Evolutionary conservation across 2,113 vertebrate species (phyloP), one percentile per base, ranked within the genome.

Genomic region (Rhynchopsitta pachyrhyncha): DNA sequence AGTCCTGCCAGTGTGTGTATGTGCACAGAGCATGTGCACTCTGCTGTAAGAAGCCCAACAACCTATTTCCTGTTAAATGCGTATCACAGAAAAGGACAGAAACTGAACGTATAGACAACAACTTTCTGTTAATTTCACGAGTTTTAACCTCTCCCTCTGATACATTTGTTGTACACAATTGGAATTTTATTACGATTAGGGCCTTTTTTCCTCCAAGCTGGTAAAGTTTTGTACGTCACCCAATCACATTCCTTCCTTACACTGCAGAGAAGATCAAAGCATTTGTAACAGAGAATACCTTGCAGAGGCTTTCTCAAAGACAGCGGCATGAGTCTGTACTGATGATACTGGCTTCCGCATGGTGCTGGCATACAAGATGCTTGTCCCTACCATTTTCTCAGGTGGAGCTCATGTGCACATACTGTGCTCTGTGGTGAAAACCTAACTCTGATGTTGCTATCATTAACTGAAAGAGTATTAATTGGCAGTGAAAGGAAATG

Each of bases 21-120:
- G 9, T n/a, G 8, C 14, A 35, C 17, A 59, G 39, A 60, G 23
- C 31, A 37, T 1, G 0, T 6, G 10, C 11, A 42, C 1, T 3
- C 28, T 62, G 67, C 71, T 69, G 39, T 14, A 46, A 42, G 37
- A 81, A 86, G n/a, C 49, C 9, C 24, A 60, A 13, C 23, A 50
- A n/a, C 7, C 3, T 29, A 49, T 80, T 57, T 76, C n/a, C 74
- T 63, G 33, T 57, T 49, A 64, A 55, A 71, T 29, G 24, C 3
- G 0, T 42, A 37, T n/a, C n/a, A 31, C 7, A 60, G 28, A 28
- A 52, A 81, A 76, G 18, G 15, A 63, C 88, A 84, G 42, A 82
- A 62, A 37, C 5, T 17, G 20, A 62, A 64, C 25, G 8, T 7
- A 73, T 1, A 37, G 20, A 57, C 29, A 73, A 31, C 27, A 82